Conservation (phyloP, 2,113 vertebrate genomes). For the Hylia prasina region DNA sequence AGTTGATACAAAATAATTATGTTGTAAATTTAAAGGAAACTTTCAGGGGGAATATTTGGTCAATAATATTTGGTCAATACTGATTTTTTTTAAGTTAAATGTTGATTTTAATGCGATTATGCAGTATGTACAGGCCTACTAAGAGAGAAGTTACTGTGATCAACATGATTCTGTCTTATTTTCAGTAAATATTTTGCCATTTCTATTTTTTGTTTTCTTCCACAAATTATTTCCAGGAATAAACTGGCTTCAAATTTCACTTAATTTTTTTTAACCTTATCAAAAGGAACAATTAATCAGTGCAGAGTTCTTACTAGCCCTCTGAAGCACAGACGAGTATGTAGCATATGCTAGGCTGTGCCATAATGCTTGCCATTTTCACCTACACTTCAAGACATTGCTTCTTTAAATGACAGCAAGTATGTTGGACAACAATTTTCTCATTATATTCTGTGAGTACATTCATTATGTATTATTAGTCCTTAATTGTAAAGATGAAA, state of each 20-base stretch:
- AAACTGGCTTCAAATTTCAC: background rate
- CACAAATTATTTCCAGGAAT: background rate
- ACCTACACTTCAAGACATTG: background rate
- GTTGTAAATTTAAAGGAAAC: background rate
- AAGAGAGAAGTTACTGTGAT: conserved; percentile 39
- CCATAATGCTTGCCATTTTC: background rate
- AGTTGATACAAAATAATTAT: background rate
- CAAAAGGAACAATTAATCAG: conserved; percentile 20
- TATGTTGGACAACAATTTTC: conserved; percentile 6
- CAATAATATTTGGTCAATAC: no score
- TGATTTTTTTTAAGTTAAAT: background rate
- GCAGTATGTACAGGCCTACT: conserved; percentile 10
- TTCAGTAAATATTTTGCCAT: conserved; percentile 10
- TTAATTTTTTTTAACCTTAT: background rate
- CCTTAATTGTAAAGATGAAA: conserved; percentile 39
- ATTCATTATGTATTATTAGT: conserved; percentile 33
- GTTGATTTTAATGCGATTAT: background rate
- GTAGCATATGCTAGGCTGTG: background rate
- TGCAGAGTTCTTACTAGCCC: background rate
- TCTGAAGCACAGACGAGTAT: background rate
- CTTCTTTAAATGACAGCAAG: conserved; percentile 20
- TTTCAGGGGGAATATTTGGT: no score
- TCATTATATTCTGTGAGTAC: conserved; percentile 6
- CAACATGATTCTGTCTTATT: conserved; percentile 9
- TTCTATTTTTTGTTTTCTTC: background rate